Conservation (phyloP, 2,113 vertebrate species). For the Coreoperca whiteheadi region DNA sequence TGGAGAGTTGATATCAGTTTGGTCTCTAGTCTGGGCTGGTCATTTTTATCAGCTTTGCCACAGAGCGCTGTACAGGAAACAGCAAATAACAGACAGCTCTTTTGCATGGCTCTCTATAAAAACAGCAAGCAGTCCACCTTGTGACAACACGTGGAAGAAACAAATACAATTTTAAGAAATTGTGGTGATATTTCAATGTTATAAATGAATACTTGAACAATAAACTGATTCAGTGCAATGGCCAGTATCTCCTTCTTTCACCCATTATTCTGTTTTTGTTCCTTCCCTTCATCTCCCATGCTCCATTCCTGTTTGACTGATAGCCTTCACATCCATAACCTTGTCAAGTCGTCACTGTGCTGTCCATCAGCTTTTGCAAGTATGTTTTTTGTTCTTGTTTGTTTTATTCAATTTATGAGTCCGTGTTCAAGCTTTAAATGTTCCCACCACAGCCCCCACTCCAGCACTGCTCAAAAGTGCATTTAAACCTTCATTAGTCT, state of each 20-base stretch:
- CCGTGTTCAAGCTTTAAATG: not conserved
- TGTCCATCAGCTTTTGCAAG: not conserved
- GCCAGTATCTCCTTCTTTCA: not conserved
- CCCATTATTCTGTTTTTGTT: not conserved
- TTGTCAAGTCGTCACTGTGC: not conserved
- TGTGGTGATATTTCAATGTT: not conserved
- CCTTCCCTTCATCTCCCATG: not conserved
- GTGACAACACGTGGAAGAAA: not conserved
- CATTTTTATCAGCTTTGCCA: slow-evolving; percentile 51
- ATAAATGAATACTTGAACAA: not conserved
- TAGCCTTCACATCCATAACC: not conserved
- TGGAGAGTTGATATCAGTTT: too few relatives aligned
- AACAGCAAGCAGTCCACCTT: not conserved
- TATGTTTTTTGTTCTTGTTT: not conserved
- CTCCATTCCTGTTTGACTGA: not conserved
- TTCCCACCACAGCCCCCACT: not conserved
- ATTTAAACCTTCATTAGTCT: not conserved
- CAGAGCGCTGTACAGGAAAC: slow-evolving; percentile 39
- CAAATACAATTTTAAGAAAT: not conserved
- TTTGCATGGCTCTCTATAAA: not conserved
- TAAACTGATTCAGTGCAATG: not conserved
- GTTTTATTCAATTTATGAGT: not conserved
- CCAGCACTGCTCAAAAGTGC: not conserved
- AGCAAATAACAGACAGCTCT: not conserved
- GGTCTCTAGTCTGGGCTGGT: too few relatives aligned